Conservation (phyloP, 2,888 invertebrate genomes). For the Falcaria lacertinaria region DNA sequence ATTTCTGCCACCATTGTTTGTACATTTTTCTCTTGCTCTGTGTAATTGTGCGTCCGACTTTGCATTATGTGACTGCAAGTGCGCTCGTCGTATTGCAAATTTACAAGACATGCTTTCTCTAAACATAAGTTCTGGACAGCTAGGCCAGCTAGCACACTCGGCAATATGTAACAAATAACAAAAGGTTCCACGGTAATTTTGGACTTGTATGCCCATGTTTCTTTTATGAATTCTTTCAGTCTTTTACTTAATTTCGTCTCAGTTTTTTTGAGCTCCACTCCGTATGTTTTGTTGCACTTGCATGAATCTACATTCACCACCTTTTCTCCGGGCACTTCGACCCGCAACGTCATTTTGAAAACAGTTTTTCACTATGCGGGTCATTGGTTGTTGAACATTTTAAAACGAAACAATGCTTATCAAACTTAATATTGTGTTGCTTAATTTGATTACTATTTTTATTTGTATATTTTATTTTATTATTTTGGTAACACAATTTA, state of each 20-base stretch:
- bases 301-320: constrained; percentile 59
- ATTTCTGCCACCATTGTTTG: constrained; percentile 78
- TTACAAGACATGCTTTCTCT: constrained; percentile 80
- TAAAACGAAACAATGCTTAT: constrained; percentile 8
- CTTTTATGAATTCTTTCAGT: constrained; percentile 59
- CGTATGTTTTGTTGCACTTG: constrained; percentile 55
- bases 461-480: constrained; percentile 10
- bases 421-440: constrained; percentile 11
- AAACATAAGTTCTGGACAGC: constrained; percentile 78
- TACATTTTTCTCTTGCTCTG: constrained; percentile 66
- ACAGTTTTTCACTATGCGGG: constrained; percentile 44
- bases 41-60: constrained; percentile 56
- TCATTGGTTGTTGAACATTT: constrained; percentile 52
- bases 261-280: constrained; percentile 45
- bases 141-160: constrained; percentile 83
- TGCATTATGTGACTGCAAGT: constrained; percentile 76
- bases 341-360: constrained; percentile 72
- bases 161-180: constrained; percentile 82
- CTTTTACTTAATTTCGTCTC: constrained; percentile 57
- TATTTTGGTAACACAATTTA: constrained; percentile 12
- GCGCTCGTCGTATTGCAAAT: constrained; percentile 72
- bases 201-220: constrained; percentile 60
- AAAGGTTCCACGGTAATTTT: constrained; percentile 84
- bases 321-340: constrained; percentile 71
- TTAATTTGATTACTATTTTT: constrained; percentile 13